phyloP scores from a whole-genome alignment of 2,113 vertebrate species.

The Falco punctatus region DNA sequence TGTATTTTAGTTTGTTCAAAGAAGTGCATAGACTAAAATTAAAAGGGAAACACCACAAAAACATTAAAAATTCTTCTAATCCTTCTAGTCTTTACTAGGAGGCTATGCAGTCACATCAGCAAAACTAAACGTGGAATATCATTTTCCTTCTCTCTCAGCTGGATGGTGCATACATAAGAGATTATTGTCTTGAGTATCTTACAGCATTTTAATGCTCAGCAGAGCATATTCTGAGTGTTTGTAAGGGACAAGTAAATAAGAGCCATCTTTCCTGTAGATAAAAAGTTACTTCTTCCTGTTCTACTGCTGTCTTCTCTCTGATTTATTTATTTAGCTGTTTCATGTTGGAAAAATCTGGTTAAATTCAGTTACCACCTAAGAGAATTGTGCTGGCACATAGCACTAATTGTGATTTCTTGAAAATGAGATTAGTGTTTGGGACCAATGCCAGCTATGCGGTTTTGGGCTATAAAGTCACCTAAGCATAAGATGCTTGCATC shows the following conservation, averaged over 20 bases:
- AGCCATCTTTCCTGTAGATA: background rate
- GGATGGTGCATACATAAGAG: background rate
- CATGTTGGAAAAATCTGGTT: background rate
- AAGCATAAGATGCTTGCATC: background rate
- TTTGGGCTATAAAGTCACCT: background rate
- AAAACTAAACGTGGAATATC: background rate
- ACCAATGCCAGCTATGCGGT: background rate
- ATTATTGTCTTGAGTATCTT: background rate
- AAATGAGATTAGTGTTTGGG: background rate
- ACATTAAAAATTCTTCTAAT: background rate
- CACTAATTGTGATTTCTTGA: background rate
- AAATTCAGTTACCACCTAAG: background rate
- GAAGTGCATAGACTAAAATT: background rate
- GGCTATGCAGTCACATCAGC: background rate
- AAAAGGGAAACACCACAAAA: background rate
- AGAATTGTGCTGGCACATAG: background rate
- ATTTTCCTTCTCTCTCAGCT: background rate
- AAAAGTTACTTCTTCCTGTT: background rate
- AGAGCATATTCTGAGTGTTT: background rate
- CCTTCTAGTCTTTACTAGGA: background rate
- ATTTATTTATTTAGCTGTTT: background rate
- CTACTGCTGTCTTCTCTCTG: background rate
- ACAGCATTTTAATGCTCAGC: background rate
- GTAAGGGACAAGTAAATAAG: background rate
- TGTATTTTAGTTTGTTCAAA: background rate